Percentiles rank a stretch among this genome's conserved stretches.
Conservation (phyloP, 1,140 invertebrate species). For the Drosophila dunni region DNA sequence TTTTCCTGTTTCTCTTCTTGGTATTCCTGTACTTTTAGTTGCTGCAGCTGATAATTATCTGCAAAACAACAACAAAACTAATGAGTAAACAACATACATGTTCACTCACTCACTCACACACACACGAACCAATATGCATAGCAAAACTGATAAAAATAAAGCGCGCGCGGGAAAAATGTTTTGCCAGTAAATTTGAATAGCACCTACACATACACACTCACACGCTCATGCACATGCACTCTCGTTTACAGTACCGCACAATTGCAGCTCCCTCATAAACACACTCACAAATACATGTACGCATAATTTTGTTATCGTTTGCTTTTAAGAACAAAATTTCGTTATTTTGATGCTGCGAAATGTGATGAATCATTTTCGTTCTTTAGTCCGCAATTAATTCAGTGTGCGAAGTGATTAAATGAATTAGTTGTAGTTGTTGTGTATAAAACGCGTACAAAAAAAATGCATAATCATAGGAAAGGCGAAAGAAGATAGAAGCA, state of each 20-base stretch:
- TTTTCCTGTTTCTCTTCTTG: conserved; percentile 36
- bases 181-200: conserved; percentile 1
- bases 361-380: conserved; percentile 57
- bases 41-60: conserved; percentile 68
- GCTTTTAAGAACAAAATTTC: conserved; percentile 32
- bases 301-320: conserved; percentile 19
- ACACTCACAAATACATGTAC: conserved; percentile 19
- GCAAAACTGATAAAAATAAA: conserved; percentile 24
- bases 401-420: conserved; percentile 13
- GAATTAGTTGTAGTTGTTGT: conserved; percentile 25
- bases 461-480: conserved; percentile 66
- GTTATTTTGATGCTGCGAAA: conserved; percentile 19
- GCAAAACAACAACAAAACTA: conserved; percentile 66
- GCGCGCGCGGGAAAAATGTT: conserved; percentile 66
- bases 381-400: conserved; percentile 10
- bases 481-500: conserved; percentile 43
- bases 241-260: not conserved
- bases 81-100: conserved; percentile 68
- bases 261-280: conserved; percentile 4
- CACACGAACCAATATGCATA: not conserved
- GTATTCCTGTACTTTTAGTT: conserved; percentile 38
- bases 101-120: conserved; percentile 15
- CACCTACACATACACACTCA: conserved; percentile 14
- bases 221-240: conserved; percentile 18
- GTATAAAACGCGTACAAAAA: conserved; percentile 39